Base-by-base conservation (phyloP, 1,140 invertebrate genomes). In the Drosophila pruinosa region DNA sequence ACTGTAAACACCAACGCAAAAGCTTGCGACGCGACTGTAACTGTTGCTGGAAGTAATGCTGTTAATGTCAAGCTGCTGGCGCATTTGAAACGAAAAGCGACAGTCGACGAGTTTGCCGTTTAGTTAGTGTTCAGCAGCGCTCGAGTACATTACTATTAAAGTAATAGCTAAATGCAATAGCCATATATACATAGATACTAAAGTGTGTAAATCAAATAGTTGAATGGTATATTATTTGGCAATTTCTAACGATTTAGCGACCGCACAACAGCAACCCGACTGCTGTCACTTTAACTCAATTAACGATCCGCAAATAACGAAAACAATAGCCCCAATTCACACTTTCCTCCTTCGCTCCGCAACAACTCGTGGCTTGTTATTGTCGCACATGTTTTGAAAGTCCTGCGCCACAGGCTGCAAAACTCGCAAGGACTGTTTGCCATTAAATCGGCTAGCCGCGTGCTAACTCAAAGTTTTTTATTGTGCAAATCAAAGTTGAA, bases 271-370 rank as follows among this genome's bases (percentile, higher is more conserved):
- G 28, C 41, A 65, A 34, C 58, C 31, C 68, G 39, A 68, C 57
- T 62, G 64, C 79, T 86, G 81, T 85, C 69, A 81, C 81, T 86
- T 81, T 74, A 86, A 81, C 61, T 85, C 82, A 86, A 86, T 86
- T 76, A 88, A 81, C 77, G 82, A 85, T 74, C 71, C 63, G 17
- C 69, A 43, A 75, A 75, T 41, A 72, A 80, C 72, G 64, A 77
- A 58, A 65, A 63, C n/a, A 54, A 69, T 64, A 54, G n/a, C 28
- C 21, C 48, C 54, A 53, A 31, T 36, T 12, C 5, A 7, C 21
- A 17, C 36, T 1, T 26, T 10, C 6, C 22, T 4, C 5, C 12
- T n/a, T 12, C n/a, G 4, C 12, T 12, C 12, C 28, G 15, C n/a
- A 8, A 7, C 8, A 7, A 12, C 31, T 31, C 53, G 54, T 15